phyloP scores from a whole-genome alignment of 2,113 vertebrate species.

The Mirounga angustirostris region DNA sequence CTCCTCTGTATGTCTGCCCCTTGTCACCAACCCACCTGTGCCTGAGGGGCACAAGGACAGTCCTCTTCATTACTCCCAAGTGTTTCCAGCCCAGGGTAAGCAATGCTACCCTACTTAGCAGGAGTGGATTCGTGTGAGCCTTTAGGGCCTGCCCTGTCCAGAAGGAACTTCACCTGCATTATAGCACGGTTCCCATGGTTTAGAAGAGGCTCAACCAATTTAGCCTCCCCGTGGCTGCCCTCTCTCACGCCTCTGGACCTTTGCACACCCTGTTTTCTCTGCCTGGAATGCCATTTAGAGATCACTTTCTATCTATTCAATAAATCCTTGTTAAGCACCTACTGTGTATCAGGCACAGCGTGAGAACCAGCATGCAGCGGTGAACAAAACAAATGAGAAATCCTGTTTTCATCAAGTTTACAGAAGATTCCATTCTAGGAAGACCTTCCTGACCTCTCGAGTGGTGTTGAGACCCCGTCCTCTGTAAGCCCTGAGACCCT shows the following conservation, averaged over 20 bases:
- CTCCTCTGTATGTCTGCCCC: neutral
- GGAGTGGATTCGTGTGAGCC: neutral
- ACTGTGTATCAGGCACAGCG: neutral
- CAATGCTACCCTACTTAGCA: neutral
- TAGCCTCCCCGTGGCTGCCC: neutral
- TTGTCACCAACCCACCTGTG: neutral
- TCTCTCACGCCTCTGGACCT: neutral
- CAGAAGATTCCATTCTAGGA: neutral
- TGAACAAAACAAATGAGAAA: neutral
- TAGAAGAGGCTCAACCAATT: neutral
- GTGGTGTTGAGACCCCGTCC: no score
- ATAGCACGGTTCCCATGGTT: rapidly evolving
- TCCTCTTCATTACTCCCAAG: neutral
- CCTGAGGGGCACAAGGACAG: neutral
- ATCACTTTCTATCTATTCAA: neutral
- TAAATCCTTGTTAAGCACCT: neutral
- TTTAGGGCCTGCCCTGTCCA: neutral
- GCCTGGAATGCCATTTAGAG: neutral
- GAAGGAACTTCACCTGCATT: neutral
- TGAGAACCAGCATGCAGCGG: neutral
- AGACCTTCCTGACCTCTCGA: neutral
- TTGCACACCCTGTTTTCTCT: neutral
- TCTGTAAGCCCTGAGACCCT: neutral
- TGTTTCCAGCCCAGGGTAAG: neutral
- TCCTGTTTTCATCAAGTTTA: neutral